Evolutionary conservation across 2,888 invertebrate species (phyloP), one percentile per base, ranked within the genome.

Genomic region (Agrotis puta): DNA sequence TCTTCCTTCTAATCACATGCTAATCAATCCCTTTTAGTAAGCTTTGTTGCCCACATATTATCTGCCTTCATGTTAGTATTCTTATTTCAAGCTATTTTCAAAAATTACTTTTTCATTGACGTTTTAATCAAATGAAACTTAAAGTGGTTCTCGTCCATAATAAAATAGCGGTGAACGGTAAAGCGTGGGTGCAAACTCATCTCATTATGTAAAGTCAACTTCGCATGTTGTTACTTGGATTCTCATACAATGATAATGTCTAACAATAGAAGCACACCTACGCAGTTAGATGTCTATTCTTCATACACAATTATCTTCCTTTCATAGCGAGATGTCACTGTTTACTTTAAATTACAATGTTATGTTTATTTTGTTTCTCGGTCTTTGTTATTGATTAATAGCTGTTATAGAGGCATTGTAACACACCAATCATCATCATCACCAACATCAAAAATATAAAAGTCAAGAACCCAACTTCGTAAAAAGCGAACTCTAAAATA

Each of bases 101-200:
- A 48, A 43, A 48, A 48, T 50, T 45, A 11, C 16, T 61, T 47
- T 20, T 53, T 9, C 22, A 24, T 33, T 48, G 27, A 7, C 5
- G 33, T 63, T 50, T 50, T 48, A 77, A 70, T 59, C 16, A 77
- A 78, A 62, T 50, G 45, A 39, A 62, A 50, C 45, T 39, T 69
- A 9, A 39, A 51, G 27, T 81, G 33, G 51, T 45, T 66, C 61
- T 22, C 47, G 13, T 27, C 47, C 53, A 57, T 43, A 66, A 58
- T 61, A 62, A 39, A 39, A 39, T 24, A 56, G 24, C 63, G 45
- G 39, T 43, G 63, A 70, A 67, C 68, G 70, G 66, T 20, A 64
- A 58, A 47, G 77, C 79, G 87, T 84, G 70, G 85, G 87, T 62
- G 48, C 64, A 51, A 72, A 63, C 74, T 77, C 83, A 84, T 86